phyloP scores from a whole-genome alignment of 2,797 vertebrate genomes.

The Gadopsis marmoratus region DNA sequence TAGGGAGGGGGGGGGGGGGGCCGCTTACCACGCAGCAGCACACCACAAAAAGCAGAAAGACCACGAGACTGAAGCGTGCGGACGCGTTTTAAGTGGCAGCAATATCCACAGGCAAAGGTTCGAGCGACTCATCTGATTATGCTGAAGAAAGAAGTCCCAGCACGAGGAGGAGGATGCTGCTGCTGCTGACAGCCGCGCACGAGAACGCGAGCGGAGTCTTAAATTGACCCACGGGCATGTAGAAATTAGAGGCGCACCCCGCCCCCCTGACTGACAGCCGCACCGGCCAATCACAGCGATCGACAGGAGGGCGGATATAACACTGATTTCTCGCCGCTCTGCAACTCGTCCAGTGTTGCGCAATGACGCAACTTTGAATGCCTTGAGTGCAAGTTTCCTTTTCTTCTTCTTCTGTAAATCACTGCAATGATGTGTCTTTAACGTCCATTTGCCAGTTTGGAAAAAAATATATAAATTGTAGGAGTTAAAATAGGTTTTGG shows the following conservation, averaged over 20 bases:
- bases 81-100: constrained; percentile 37
- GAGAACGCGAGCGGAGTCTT: constrained; percentile 76
- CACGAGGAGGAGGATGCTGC: constrained; percentile 31
- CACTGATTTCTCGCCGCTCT: constrained; percentile 46
- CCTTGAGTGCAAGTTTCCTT: constrained; percentile 39
- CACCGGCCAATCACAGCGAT: constrained; percentile 79
- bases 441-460: background rate
- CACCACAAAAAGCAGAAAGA: constrained; percentile 21
- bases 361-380: constrained; percentile 70
- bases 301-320: constrained; percentile 74
- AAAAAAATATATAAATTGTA: no score
- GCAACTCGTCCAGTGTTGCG: constrained; percentile 63
- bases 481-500: background rate
- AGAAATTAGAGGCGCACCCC: constrained; percentile 81
- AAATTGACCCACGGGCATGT: constrained; percentile 81
- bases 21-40: constrained; percentile 26
- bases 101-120: constrained; percentile 52
- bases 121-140: constrained; percentile 28
- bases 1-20: background rate
- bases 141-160: constrained; percentile 50
- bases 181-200: constrained; percentile 67
- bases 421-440: background rate
- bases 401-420: constrained; percentile 9
- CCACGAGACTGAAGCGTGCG: constrained; percentile 48
- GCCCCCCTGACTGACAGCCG: constrained; percentile 78